Conservation (phyloP, 2,797 vertebrate species). For the Anguilla obscura region DNA sequence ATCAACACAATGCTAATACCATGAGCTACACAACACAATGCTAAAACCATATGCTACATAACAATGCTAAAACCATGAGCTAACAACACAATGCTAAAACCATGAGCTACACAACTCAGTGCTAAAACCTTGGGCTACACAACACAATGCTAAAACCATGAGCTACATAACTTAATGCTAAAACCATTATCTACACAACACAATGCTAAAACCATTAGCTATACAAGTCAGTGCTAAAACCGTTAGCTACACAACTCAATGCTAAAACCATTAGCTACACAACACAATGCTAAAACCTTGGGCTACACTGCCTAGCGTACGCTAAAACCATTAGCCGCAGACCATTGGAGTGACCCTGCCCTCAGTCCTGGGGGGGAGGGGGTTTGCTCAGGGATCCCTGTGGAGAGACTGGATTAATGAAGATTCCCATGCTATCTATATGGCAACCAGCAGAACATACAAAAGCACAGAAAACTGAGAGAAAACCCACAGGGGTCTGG, state of each 20-base stretch:
- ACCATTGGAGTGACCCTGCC: not conserved
- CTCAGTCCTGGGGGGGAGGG: not conserved
- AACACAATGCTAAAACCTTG: not conserved
- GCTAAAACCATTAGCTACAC: not conserved
- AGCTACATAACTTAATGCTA: not conserved
- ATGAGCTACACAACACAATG: not conserved
- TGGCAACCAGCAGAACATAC: not conserved
- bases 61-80: not conserved
- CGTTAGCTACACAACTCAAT: too few species aligned
- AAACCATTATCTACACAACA: not conserved
- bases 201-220: not conserved
- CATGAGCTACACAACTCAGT: too few species aligned
- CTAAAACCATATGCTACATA: not conserved
- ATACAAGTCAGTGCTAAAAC: too few species aligned
- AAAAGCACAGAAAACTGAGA: not conserved
- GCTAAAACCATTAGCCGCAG: not conserved
- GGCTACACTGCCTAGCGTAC: slow-evolving; percentile 5
- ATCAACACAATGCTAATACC: not conserved
- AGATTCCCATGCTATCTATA: not conserved
- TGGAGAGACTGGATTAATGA: slow-evolving; percentile 2
- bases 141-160: too few species aligned
- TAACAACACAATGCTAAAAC: not conserved
- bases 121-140: not conserved
- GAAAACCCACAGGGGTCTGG: too few species aligned
- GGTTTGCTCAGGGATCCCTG: not conserved